A percentile compares a stretch with the other conserved stretches of the same genome.
These are phyloP conservation scores for Urocolius indicus DNA, from an alignment of 2,113 vertebrate species.

Conservation along the genomic window DNA sequence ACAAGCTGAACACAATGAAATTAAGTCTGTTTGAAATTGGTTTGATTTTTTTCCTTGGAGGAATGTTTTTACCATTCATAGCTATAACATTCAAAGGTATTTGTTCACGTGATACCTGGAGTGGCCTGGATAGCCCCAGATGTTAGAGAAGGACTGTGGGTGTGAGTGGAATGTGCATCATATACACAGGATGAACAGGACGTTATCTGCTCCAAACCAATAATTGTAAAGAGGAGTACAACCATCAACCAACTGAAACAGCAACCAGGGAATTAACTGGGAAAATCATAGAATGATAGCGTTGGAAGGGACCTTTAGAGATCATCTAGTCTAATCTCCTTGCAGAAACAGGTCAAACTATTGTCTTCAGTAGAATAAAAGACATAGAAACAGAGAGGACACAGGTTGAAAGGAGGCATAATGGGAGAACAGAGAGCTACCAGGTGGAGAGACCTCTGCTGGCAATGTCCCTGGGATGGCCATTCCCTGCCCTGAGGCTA, in stretches of 20 bases:
- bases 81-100: not conserved
- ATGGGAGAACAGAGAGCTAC: not conserved
- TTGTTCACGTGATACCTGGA: not conserved
- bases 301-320: too few relatives aligned
- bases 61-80: not conserved
- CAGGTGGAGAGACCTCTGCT: too few relatives aligned
- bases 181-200: fast-evolving
- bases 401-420: not conserved
- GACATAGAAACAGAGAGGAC: not conserved
- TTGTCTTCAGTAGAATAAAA: not conserved
- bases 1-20: not conserved
- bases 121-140: not conserved
- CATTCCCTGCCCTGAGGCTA: too few relatives aligned
- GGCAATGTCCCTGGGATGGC: not conserved
- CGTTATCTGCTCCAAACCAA: fast-evolving
- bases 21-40: fast-evolving
- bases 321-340: too few relatives aligned
- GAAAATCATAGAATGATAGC: not conserved
- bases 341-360: too few relatives aligned
- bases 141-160: not conserved
- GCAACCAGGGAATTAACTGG: not conserved
- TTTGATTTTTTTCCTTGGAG: not conserved
- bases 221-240: fast-evolving
- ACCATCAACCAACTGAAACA: not conserved
- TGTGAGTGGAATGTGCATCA: fast-evolving